Percentiles rank a stretch among this genome's conserved stretches.
Evolutionary conservation across 2,888 invertebrate species (phyloP).

Genomic region (Julus scandinavius): DNA sequence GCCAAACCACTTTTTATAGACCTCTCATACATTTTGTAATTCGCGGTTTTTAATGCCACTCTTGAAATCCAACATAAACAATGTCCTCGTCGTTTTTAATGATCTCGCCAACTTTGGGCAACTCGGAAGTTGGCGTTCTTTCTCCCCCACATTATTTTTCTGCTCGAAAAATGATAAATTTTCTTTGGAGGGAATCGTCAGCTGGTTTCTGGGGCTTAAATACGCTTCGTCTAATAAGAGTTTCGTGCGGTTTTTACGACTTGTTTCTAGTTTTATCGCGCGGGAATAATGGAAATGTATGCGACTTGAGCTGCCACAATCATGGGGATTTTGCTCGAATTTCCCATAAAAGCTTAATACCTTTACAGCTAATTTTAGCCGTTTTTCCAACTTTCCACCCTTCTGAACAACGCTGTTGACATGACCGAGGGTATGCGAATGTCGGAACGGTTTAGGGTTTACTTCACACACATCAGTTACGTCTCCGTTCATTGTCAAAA

Average conservation of each 20-base stretch:
- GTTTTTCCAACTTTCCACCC: no score
- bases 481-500: no score
- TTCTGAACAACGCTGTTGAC: no score
- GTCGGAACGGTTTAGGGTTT: no score
- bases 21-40: background rate
- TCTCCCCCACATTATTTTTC: background rate
- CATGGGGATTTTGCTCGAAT: background rate
- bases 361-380: background rate
- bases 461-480: no score
- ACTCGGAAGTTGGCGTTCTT: no score
- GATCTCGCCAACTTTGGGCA: background rate
- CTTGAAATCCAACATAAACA: background rate
- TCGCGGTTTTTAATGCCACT: background rate
- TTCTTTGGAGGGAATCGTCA: background rate
- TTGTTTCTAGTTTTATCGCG: background rate
- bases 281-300: background rate
- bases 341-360: background rate
- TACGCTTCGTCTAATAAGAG: background rate
- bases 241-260: slow-evolving; percentile 23
- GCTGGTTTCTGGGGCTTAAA: background rate
- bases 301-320: background rate
- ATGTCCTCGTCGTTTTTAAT: no score
- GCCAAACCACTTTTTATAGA: background rate
- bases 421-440: no score
- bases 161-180: background rate